phyloP scores from a whole-genome alignment of 2,113 vertebrate genomes.

The Fregata magnificens region DNA sequence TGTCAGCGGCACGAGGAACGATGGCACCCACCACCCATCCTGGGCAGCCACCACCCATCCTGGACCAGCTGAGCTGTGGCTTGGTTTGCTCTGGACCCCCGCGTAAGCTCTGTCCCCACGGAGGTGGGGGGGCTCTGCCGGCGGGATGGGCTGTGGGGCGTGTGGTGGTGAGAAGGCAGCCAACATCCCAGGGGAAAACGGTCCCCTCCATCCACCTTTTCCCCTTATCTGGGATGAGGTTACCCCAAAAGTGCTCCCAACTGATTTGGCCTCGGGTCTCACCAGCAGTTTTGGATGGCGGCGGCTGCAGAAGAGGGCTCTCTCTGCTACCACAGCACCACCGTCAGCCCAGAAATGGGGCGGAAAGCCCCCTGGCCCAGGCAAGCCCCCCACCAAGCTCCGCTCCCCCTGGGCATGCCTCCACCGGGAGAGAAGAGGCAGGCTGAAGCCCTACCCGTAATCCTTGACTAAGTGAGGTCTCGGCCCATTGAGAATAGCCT shows the following conservation, averaged over 20 bases:
- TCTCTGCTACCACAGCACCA: accelerated
- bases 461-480: constrained; percentile 85
- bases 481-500: constrained; percentile 85
- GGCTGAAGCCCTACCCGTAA: constrained; percentile 73
- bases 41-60: background rate
- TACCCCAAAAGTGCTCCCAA: background rate
- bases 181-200: background rate
- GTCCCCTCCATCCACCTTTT: background rate
- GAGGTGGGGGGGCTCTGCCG: background rate
- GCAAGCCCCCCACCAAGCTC: background rate
- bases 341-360: background rate
- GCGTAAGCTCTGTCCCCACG: accelerated
- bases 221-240: background rate
- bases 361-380: background rate
- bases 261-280: background rate
- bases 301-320: background rate
- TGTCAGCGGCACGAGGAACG: background rate
- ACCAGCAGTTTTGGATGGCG: accelerated
- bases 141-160: accelerated
- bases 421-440: background rate
- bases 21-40: background rate
- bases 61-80: accelerated
- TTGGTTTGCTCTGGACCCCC: background rate
- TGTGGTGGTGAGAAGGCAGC: background rate
- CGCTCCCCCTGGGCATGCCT: background rate